These are phyloP conservation scores for Solea solea DNA, from an alignment of 2,113 vertebrate species.

Conservation along the genomic window DNA sequence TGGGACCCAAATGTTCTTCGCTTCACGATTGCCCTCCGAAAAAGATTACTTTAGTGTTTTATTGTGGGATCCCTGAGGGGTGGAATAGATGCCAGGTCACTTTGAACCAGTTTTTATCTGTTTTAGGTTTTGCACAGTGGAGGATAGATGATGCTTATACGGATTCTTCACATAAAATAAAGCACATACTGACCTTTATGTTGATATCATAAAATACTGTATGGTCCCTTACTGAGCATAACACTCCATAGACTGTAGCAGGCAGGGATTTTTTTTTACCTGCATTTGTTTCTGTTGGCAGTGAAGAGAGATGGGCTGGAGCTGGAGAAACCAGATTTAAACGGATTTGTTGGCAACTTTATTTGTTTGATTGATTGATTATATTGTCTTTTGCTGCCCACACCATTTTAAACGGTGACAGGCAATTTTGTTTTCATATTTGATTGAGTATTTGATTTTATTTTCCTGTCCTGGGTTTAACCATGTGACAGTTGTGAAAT, in stretches of 20 bases:
- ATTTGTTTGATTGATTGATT: slow-evolving; percentile 78
- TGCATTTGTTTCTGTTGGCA: slow-evolving; percentile 56
- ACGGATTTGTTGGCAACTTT: slow-evolving; percentile 70
- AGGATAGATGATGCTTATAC: slow-evolving; percentile 69
- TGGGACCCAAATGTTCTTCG: slow-evolving; percentile 78
- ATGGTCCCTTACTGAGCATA: slow-evolving; percentile 63
- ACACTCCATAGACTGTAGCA: slow-evolving; percentile 47
- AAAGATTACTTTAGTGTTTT: slow-evolving; percentile 80
- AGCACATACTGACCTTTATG: slow-evolving; percentile 72
- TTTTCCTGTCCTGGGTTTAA: slow-evolving; percentile 59
- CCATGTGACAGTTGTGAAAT: slow-evolving; percentile 54
- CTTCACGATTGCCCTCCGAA: slow-evolving; percentile 75
- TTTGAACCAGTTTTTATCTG: slow-evolving; percentile 78
- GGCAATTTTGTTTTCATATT: slow-evolving; percentile 73
- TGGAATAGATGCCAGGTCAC: slow-evolving; percentile 71
- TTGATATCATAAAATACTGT: slow-evolving; percentile 70
- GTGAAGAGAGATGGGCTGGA: slow-evolving; percentile 51
- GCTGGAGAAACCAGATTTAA: slow-evolving; percentile 53
- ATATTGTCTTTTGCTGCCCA: slow-evolving; percentile 60
- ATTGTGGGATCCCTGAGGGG: slow-evolving; percentile 69
- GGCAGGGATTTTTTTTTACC: slow-evolving; percentile 48
- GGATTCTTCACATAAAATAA: slow-evolving; percentile 69
- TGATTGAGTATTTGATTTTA: slow-evolving; percentile 71
- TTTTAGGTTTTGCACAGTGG: slow-evolving; percentile 70
- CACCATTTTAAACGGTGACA: slow-evolving; percentile 66